Percentiles rank a stretch among this genome's conserved stretches.
Conservation (phyloP, 2,113 vertebrate species). For the Erythrolamprus reginae region DNA sequence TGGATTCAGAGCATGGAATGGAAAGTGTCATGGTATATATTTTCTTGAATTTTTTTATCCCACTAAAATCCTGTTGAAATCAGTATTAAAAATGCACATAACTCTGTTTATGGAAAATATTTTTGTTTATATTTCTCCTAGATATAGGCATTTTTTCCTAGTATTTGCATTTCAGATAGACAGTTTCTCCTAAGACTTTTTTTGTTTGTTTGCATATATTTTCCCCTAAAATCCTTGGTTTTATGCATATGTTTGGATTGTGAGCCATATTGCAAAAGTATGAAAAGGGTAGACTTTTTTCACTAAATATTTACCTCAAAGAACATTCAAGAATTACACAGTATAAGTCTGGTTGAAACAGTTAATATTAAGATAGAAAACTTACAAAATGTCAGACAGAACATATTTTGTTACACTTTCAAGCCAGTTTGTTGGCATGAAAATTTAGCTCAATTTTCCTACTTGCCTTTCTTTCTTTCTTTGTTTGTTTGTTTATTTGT, state of each 20-base stretch:
- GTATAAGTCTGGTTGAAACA: not conserved
- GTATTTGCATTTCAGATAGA: not conserved
- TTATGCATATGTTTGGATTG: not conserved
- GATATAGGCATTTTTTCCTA: not conserved
- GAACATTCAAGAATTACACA: not conserved
- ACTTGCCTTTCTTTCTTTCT: too few species aligned
- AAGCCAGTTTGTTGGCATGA: not conserved
- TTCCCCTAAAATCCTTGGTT: not conserved
- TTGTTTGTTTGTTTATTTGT: too few species aligned
- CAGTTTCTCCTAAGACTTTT: not conserved
- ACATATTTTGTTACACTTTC: conserved; percentile 2
- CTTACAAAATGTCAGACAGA: not conserved
- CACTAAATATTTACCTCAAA: too few species aligned
- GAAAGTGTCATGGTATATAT: conserved; percentile 84
- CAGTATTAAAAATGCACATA: not conserved
- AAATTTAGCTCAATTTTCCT: not conserved
- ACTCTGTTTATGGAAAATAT: not conserved
- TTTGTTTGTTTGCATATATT: not conserved
- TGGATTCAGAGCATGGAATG: conserved; percentile 82
- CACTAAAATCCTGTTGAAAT: not conserved
- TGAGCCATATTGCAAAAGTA: not conserved
- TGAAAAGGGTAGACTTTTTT: not conserved
- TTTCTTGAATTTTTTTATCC: not conserved
- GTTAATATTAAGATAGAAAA: not conserved
- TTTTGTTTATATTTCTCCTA: not conserved